Conservation (phyloP, 1,140 invertebrate species). For the Gryllus bimaculatus region DNA sequence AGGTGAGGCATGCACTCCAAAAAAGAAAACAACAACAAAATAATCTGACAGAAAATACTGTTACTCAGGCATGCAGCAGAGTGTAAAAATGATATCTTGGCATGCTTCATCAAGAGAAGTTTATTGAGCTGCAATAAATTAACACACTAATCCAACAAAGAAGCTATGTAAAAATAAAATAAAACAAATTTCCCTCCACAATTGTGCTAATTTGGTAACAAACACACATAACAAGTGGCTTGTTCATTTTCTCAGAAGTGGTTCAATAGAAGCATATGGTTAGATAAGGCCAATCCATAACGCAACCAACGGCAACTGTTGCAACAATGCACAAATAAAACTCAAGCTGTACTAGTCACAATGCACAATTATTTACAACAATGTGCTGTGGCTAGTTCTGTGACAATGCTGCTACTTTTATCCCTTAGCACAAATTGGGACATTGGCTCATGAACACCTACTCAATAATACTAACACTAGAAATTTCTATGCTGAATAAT, state of each 20-base stretch:
- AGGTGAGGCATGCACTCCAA: background rate
- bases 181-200: background rate
- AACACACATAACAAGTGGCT: background rate
- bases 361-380: conserved; percentile 1
- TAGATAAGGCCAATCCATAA: background rate
- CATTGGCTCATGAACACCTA: background rate
- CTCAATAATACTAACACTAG: background rate
- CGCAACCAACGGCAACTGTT: background rate
- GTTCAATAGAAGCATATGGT: background rate
- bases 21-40: background rate
- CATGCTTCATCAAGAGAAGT: background rate
- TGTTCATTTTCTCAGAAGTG: background rate
- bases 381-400: background rate
- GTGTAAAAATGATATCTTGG: background rate
- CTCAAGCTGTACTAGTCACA: background rate
- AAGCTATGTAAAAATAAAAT: background rate
- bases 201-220: background rate
- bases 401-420: background rate
- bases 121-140: background rate
- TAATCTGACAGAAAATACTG: background rate
- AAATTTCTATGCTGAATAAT: background rate
- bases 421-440: background rate
- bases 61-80: background rate
- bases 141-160: background rate
- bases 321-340: background rate